Evolutionary conservation across 35 echinoderm and acorn worm genomes (phyloP).

Genomic region (Heliocidaris erythrogramma): DNA sequence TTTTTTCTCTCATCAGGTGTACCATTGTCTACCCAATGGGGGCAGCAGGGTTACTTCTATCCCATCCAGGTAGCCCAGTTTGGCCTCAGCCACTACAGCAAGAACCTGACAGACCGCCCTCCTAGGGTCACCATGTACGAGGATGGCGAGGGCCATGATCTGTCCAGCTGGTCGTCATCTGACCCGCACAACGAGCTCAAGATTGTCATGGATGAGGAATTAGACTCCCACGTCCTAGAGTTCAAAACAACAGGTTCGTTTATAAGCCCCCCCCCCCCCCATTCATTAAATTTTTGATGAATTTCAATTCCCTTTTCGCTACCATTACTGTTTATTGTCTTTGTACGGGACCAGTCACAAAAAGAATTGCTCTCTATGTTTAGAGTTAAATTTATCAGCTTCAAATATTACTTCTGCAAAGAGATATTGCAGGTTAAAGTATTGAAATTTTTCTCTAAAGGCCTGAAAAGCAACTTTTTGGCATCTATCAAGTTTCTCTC

Average conservation of each 20-base stretch:
- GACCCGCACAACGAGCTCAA: slow-evolving; percentile 65
- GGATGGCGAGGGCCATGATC: slow-evolving; percentile 59
- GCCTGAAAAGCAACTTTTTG: no score
- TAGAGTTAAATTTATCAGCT: no score
- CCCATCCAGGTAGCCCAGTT: slow-evolving; percentile 97
- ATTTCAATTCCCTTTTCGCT: no score
- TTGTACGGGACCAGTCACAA: no score
- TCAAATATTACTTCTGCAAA: no score
- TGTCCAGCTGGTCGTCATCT: slow-evolving; percentile 53
- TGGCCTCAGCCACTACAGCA: slow-evolving; percentile 98
- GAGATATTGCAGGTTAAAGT: no score
- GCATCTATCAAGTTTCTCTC: no score
- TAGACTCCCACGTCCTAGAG: slow-evolving; percentile 68
- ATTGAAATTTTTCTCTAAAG: no score
- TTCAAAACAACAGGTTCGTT: slow-evolving; percentile 63
- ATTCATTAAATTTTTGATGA: no score
- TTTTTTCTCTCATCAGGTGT: slow-evolving; percentile 71
- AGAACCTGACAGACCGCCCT: slow-evolving; percentile 80
- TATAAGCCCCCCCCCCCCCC: no score
- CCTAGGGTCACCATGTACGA: slow-evolving; percentile 73
- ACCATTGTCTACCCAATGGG: slow-evolving; percentile 96
- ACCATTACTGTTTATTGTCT: no score
- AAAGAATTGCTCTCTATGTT: no score
- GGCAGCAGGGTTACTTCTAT: slow-evolving; percentile 91
- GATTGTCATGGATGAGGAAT: slow-evolving; percentile 30